Evolutionary conservation across 1,140 invertebrate species (phyloP).

Genomic region (Calephelis virginiensis): DNA sequence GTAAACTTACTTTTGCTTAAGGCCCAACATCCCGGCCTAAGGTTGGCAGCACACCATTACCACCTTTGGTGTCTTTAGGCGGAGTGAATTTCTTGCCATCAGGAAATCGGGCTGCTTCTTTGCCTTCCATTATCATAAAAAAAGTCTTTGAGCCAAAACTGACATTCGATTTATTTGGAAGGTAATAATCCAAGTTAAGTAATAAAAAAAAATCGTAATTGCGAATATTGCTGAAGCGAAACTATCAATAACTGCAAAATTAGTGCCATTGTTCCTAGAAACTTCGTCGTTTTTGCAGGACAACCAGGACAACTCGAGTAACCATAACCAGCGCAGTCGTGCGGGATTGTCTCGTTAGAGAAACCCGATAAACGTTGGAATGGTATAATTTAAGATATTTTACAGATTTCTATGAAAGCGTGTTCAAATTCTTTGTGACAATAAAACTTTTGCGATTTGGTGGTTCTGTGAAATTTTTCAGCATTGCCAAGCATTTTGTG

Average conservation of each 20-base stretch:
- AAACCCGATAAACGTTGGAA: slow-evolving; percentile 38
- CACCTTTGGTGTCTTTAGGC: too few relatives aligned
- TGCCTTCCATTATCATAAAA: too few relatives aligned
- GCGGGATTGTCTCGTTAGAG: slow-evolving; percentile 43
- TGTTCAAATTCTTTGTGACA: slow-evolving; percentile 6
- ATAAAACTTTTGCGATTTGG: background rate
- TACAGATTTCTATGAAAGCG: slow-evolving; percentile 4
- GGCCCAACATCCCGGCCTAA: too few relatives aligned
- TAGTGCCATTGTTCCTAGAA: slow-evolving; percentile 38
- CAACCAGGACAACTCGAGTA: slow-evolving; percentile 33
- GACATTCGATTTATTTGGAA: too few relatives aligned
- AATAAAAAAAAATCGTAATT: slow-evolving; percentile 57
- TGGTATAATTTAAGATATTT: slow-evolving; percentile 31
- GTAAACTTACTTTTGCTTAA: too few relatives aligned
- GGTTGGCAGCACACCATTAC: too few relatives aligned
- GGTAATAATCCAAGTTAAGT: too few relatives aligned
- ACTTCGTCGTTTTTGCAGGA: slow-evolving; percentile 24
- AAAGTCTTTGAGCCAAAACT: too few relatives aligned
- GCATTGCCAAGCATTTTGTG: too few relatives aligned
- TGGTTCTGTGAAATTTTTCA: background rate
- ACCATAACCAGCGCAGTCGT: slow-evolving; percentile 37
- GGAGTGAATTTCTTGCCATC: too few relatives aligned
- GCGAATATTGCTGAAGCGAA: slow-evolving; percentile 54
- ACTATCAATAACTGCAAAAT: slow-evolving; percentile 62
- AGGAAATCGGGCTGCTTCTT: too few relatives aligned